A percentile compares a stretch with the other conserved stretches of the same genome.
Conservation (phyloP, 2,113 vertebrate genomes). For the Dissostichus mawsoni region DNA sequence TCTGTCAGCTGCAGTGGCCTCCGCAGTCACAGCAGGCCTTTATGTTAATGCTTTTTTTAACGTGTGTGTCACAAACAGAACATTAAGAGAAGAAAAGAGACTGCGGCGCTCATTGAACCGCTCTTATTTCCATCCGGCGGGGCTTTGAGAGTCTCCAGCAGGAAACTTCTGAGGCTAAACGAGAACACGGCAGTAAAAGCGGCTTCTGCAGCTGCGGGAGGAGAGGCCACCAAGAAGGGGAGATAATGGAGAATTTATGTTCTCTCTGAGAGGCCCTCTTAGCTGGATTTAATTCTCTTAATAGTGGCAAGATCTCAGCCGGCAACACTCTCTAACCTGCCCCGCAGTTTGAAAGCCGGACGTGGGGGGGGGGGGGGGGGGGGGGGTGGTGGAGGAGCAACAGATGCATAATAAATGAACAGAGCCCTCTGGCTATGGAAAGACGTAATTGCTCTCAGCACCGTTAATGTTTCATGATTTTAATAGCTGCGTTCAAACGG, state of each 20-base stretch:
- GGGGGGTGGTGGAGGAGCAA: conserved; percentile 23
- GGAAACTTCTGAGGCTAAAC: conserved; percentile 44
- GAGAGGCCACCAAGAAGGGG: conserved; percentile 66
- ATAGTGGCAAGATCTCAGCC: conserved; percentile 69
- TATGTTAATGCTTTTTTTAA: conserved; percentile 50
- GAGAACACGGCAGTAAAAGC: conserved; percentile 50
- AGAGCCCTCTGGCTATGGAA: conserved; percentile 64
- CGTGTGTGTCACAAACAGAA: conserved; percentile 60
- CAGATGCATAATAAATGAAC: conserved; percentile 79
- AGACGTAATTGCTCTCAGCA: conserved; percentile 73
- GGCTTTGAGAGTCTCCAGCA: conserved; percentile 58
- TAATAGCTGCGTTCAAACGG: conserved; percentile 69
- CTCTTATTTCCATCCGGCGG: conserved; percentile 48
- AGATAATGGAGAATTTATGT: conserved; percentile 82
- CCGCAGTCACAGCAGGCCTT: conserved; percentile 48
- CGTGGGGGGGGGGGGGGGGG: neutral
- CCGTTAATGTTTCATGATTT: conserved; percentile 79
- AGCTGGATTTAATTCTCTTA: conserved; percentile 79
- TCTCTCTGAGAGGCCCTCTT: conserved; percentile 72
- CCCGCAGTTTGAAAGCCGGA: conserved; percentile 60
- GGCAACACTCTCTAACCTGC: conserved; percentile 69
- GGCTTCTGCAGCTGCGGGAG: conserved; percentile 54
- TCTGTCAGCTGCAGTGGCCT: conserved; percentile 50
- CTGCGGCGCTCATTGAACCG: conserved; percentile 31
- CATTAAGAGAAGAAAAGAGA: conserved; percentile 28